phyloP scores from a whole-genome alignment of 2,113 vertebrate species.

The Marmota flaviventris region DNA sequence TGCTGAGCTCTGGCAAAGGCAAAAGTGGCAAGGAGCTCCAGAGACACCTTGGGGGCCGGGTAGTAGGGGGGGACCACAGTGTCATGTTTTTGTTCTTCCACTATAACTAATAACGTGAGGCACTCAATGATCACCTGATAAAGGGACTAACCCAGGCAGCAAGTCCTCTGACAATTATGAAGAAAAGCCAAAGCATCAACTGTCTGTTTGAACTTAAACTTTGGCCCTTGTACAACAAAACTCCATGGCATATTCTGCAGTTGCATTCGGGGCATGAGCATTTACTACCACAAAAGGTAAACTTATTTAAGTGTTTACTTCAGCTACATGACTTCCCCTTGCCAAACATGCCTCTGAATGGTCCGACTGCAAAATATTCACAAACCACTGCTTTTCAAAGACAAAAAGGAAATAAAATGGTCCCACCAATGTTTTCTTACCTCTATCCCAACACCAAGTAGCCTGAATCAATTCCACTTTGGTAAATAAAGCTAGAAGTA shows the following conservation, averaged over 20 bases:
- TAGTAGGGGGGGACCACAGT: fast-evolving
- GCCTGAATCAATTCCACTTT: neutral
- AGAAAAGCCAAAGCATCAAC: neutral
- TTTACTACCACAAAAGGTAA: neutral
- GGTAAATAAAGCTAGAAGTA: neutral
- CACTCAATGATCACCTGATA: neutral
- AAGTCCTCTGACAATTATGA: neutral
- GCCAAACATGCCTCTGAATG: neutral
- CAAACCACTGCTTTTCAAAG: constrained; percentile 19
- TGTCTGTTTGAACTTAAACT: neutral
- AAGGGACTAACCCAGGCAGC: neutral
- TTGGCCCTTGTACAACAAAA: neutral
- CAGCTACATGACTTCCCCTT: neutral
- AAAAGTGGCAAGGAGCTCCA: neutral
- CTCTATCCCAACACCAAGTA: neutral
- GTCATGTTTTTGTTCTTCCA: neutral
- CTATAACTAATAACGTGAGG: neutral
- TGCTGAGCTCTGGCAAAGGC: neutral
- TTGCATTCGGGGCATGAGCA: neutral
- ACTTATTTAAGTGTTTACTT: neutral
- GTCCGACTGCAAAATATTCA: neutral
- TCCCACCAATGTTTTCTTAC: neutral
- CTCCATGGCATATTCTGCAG: too few species aligned
- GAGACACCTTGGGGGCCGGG: too few species aligned
- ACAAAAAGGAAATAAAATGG: neutral